Conservation (phyloP, 1,140 invertebrate species). For the Muscidifurax raptorellus region DNA sequence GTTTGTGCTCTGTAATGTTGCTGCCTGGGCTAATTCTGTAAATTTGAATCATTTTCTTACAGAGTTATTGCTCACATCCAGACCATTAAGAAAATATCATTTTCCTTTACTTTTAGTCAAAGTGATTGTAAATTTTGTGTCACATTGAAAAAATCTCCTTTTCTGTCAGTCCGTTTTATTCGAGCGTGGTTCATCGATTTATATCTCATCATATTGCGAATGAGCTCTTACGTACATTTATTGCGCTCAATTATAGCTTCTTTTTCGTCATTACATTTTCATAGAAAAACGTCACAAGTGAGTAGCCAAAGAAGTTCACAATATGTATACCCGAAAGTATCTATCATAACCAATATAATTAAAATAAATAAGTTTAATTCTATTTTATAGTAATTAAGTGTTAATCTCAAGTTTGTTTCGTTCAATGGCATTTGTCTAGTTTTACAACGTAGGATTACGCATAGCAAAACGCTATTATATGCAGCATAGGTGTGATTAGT, state of each 20-base stretch:
- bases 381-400: too few species aligned
- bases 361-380: too few species aligned
- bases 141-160: background rate
- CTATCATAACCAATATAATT: too few species aligned
- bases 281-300: conserved; percentile 2
- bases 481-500: background rate
- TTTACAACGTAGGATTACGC: background rate
- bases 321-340: background rate
- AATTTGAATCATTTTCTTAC: background rate
- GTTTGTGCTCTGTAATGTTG: conserved; percentile 34
- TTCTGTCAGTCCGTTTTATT: background rate
- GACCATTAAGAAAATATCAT: conserved; percentile 53
- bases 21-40: conserved; percentile 8
- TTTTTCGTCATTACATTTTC: conserved; percentile 33
- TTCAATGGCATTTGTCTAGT: background rate
- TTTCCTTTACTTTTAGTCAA: conserved; percentile 12
- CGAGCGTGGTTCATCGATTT: background rate
- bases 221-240: conserved; percentile 32
- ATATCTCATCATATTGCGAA: conserved; percentile 36
- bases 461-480: background rate
- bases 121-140: conserved; percentile 13
- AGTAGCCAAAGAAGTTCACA: conserved; percentile 44
- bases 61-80: background rate
- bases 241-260: conserved; percentile 45
- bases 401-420: background rate